These are phyloP conservation scores for Pachyramphus minor DNA, from an alignment of 2,113 vertebrate species.

Conservation along the genomic window DNA sequence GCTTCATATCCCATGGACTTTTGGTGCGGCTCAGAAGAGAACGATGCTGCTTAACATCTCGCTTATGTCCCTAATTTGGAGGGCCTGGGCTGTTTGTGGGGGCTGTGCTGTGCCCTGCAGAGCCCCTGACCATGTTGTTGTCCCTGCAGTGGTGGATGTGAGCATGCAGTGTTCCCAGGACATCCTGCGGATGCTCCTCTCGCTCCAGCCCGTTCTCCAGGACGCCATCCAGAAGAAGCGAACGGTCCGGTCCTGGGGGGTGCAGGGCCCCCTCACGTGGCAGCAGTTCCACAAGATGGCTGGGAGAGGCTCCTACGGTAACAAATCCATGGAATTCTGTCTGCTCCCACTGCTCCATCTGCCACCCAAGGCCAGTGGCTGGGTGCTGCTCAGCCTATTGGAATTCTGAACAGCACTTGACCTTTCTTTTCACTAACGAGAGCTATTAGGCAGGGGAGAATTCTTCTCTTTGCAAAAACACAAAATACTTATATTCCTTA, in stretches of 20 bases:
- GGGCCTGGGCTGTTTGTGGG: not conserved
- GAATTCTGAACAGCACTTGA: not conserved
- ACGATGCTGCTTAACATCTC: no score
- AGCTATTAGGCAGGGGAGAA: not conserved
- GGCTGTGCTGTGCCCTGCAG: not conserved
- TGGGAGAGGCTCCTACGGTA: slow-evolving; percentile 96
- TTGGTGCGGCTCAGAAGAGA: not conserved
- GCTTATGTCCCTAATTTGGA: not conserved
- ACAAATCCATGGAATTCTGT: not conserved
- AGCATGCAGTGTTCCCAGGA: slow-evolving; percentile 97
- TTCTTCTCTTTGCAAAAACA: not conserved
- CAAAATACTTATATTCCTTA: not conserved
- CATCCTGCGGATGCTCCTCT: slow-evolving; percentile 92
- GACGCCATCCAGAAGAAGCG: slow-evolving; percentile 98
- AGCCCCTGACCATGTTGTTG: not conserved
- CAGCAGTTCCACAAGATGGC: slow-evolving; percentile 99
- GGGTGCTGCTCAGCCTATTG: not conserved
- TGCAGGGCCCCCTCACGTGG: slow-evolving; percentile 97
- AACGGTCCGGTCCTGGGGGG: slow-evolving; percentile 93
- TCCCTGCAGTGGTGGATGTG: slow-evolving; percentile 83
- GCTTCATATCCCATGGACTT: fast-evolving
- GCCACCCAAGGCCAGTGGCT: not conserved
- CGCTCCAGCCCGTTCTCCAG: slow-evolving; percentile 94
- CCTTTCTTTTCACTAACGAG: not conserved
- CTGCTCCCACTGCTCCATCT: not conserved